Conservation (phyloP, 2,797 vertebrate species). For the Sebastes oblongus region DNA sequence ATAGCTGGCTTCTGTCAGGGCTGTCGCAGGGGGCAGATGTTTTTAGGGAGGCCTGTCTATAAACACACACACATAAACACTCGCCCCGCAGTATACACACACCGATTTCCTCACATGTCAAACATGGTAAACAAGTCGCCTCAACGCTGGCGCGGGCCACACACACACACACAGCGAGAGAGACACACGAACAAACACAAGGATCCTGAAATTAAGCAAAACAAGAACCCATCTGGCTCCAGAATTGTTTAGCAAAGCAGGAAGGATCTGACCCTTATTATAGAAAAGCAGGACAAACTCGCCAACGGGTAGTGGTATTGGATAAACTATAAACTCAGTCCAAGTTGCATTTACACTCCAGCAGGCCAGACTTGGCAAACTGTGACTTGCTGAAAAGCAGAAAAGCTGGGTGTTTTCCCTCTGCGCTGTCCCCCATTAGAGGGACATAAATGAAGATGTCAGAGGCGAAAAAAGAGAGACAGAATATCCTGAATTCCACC, state of each 20-base stretch:
- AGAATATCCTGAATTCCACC: slow-evolving; percentile 72
- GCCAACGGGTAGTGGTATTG: slow-evolving; percentile 56
- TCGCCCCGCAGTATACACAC: slow-evolving; percentile 74
- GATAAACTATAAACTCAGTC: slow-evolving; percentile 62
- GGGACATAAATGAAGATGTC: slow-evolving; percentile 73
- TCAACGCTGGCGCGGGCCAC: slow-evolving; percentile 53
- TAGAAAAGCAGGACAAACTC: slow-evolving; percentile 54
- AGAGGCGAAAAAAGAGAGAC: slow-evolving; percentile 54
- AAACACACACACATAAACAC: slow-evolving; percentile 77
- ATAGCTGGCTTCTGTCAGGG: slow-evolving; percentile 73
- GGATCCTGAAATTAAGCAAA: slow-evolving; percentile 76
- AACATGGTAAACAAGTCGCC: slow-evolving; percentile 77
- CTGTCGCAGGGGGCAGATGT: slow-evolving; percentile 72
- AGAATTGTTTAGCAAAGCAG: slow-evolving; percentile 73
- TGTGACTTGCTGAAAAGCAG: slow-evolving; percentile 57
- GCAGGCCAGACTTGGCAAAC: slow-evolving; percentile 51
- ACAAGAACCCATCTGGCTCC: slow-evolving; percentile 73
- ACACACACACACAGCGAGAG: slow-evolving; percentile 46
- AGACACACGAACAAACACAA: slow-evolving; percentile 56
- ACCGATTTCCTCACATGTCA: slow-evolving; percentile 78
- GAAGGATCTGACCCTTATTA: slow-evolving; percentile 73
- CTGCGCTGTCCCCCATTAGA: slow-evolving; percentile 56
- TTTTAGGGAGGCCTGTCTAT: slow-evolving; percentile 69
- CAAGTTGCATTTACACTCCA: slow-evolving; percentile 55
- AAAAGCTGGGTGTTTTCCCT: slow-evolving; percentile 53